These are phyloP conservation scores for Burhinus bistriatus DNA, from an alignment of 2,113 vertebrate genomes.

Conservation along the genomic window DNA sequence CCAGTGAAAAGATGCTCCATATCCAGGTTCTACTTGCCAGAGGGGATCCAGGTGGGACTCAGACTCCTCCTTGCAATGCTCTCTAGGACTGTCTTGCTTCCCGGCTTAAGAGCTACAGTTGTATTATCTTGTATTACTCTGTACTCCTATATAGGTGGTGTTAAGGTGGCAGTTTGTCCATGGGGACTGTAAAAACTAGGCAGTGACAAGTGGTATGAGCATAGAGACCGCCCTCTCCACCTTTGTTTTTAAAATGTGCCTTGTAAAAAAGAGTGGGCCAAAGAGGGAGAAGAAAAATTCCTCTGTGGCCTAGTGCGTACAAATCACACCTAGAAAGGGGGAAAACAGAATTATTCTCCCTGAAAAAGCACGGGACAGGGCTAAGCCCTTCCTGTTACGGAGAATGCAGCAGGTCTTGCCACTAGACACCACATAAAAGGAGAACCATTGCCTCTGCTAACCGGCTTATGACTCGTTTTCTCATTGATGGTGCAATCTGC, in stretches of 20 bases:
- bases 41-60: not conserved
- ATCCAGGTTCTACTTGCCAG: not conserved
- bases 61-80: not conserved
- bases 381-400: not conserved
- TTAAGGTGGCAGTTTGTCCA: not conserved
- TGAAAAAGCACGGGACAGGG: rapidly evolving
- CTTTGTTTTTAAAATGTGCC: not conserved
- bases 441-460: not conserved
- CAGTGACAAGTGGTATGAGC: not conserved
- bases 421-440: not conserved
- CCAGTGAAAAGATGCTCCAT: not conserved
- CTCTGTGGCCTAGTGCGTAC: not conserved
- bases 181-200: no score
- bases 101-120: not conserved
- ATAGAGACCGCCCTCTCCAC: not conserved
- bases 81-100: not conserved
- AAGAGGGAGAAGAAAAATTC: not conserved
- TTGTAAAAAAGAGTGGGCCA: not conserved
- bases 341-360: not conserved
- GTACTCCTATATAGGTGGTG: not conserved
- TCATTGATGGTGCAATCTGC: not conserved
- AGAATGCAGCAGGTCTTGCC: not conserved
- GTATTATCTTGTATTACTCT: not conserved
- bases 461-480: not conserved
- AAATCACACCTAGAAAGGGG: not conserved